Conservation (phyloP, 2,797 vertebrate genomes). For the Botia kubotai region DNA sequence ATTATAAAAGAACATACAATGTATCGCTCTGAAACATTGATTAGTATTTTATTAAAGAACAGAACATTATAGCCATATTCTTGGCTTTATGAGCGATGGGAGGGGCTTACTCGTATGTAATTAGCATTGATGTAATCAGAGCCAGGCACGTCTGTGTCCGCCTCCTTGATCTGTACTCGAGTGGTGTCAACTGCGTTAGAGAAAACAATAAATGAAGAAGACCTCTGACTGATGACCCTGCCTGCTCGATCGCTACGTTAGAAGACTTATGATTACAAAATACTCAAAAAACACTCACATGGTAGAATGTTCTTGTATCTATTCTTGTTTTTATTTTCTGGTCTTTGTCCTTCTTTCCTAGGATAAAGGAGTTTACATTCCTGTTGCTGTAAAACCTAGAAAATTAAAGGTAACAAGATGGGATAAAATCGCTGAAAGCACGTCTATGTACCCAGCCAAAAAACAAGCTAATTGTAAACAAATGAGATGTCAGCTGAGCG, state of each 20-base stretch:
- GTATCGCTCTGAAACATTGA: not conserved
- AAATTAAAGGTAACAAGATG: conserved; percentile 13
- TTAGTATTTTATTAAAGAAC: conserved; percentile 9
- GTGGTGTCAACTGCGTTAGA: conserved; percentile 83
- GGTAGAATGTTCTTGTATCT: conserved; percentile 93
- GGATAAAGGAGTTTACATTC: conserved; percentile 89
- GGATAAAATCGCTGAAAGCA: not conserved
- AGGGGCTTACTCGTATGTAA: conserved; percentile 83
- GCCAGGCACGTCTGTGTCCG: conserved; percentile 76
- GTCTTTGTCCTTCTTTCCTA: conserved; percentile 87
- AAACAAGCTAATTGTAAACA: not conserved
- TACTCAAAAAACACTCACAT: conserved; percentile 75
- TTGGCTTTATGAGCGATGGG: not conserved
- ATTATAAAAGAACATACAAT: conserved; percentile 2
- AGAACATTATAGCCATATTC: not conserved
- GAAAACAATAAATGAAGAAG: conserved; percentile 20
- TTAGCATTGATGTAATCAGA: conserved; percentile 92
- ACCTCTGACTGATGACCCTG: not conserved
- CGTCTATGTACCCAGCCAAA: not conserved
- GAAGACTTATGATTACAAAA: not conserved
- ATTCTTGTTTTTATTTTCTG: conserved; percentile 90
- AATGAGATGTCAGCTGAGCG: conserved; percentile 35
- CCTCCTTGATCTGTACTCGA: conserved; percentile 79
- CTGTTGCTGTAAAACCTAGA: conserved; percentile 89
- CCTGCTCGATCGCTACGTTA: not conserved